Percentiles rank a stretch among this genome's conserved stretches.
Conservation (phyloP, 1,140 invertebrate species). For the Sesamia nonagrioides region DNA sequence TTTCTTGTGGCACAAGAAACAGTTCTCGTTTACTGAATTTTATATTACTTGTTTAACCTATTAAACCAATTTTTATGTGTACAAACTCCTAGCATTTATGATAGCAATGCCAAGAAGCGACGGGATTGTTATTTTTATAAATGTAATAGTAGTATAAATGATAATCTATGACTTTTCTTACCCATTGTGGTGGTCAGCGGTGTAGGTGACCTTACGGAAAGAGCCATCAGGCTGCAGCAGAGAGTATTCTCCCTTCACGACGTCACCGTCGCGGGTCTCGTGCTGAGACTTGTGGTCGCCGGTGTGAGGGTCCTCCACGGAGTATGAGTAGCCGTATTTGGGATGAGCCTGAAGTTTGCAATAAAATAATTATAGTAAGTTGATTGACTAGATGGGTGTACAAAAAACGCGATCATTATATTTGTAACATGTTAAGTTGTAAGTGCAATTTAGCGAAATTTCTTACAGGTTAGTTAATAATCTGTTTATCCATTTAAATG, state of each 20-base stretch:
- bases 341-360: constrained; percentile 75
- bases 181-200: constrained; percentile 82
- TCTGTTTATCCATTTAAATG: too few relatives aligned
- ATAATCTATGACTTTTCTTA: constrained; percentile 58
- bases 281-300: constrained; percentile 86
- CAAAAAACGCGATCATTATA: constrained; percentile 14
- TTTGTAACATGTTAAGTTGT: constrained; percentile 10
- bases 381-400: not conserved
- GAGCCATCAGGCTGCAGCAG: constrained; percentile 80
- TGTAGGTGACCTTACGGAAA: constrained; percentile 83
- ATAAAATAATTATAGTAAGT: not conserved
- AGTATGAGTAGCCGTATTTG: constrained; percentile 85
- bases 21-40: too few relatives aligned
- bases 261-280: constrained; percentile 85
- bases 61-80: too few relatives aligned
- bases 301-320: constrained; percentile 85
- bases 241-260: constrained; percentile 85
- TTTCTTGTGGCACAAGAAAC: too few relatives aligned
- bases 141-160: not conserved
- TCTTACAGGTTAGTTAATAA: constrained; percentile 9
- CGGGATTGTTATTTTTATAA: too few relatives aligned
- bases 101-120: too few relatives aligned
- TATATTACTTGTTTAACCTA: too few relatives aligned
- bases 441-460: not conserved
- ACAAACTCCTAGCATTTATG: too few relatives aligned